Base-by-base conservation (phyloP, 2,888 invertebrate species). In the Euclidia mi region DNA sequence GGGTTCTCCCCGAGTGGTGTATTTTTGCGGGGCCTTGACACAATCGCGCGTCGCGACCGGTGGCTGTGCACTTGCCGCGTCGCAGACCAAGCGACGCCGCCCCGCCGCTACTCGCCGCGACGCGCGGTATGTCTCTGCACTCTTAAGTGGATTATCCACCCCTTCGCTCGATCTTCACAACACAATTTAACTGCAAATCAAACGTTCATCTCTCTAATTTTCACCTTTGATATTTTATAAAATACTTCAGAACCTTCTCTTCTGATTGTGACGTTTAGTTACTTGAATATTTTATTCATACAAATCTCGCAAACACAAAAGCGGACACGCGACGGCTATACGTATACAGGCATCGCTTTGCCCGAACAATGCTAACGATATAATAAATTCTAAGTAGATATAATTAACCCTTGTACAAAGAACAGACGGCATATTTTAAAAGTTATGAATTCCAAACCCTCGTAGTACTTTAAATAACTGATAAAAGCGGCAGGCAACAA, bases 1-100 rank as follows among this genome's bases (percentile, higher is more conserved):
- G 18, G 9, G 14, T 44, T 6, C 6, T 18, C 34, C 29, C 15
- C 56, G 37, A 61, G 59, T 62, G 57, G 66, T 56, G 62, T 63
- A 66, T 64, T 55, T 57, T 42, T 59, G 71, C 67, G 57, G 56
- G 73, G 74, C 79, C 79, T 79, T 81, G 79, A 79, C 81, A 78
- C 69, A 50, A 50, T 65, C 48, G 32, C 56, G 32, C 56, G 48
- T 48, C 56, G 29, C 17, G 3, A 3, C 10, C 9, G 52, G 35
- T 52, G 57, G 41, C 45, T 52, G n/a, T n/a, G n/a, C n/a, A n/a
- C n/a, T n/a, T n/a, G n/a, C n/a, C 52, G 25, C 60, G 57, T 46
- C 48, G 35, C 45, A 38, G 46, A 25, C 20, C 6, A 1, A 42
- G 35, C 48, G 51, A 55, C 48, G 47, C 50, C 28, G 29, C 46